Conservation (phyloP, 2,797 vertebrate species). For the Mionectes olivaceus region DNA sequence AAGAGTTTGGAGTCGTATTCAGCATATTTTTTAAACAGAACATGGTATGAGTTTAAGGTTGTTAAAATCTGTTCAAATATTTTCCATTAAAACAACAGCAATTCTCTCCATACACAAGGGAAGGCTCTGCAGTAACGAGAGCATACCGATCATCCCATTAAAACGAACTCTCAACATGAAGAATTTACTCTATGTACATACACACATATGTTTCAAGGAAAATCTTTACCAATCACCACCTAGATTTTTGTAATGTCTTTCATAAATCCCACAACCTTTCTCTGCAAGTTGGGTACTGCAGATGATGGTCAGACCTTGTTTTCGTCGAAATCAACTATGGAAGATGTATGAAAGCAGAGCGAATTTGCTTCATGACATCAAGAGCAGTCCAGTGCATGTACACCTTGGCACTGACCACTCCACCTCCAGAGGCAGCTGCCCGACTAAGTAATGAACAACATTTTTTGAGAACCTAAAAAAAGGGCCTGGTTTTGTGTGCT, state of each 20-base stretch:
- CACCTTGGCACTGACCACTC: neutral
- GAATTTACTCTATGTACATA: neutral
- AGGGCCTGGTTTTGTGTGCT: neutral
- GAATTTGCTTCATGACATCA: neutral
- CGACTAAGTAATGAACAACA: neutral
- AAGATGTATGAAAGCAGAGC: neutral
- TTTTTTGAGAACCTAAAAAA: neutral
- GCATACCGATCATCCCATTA: neutral
- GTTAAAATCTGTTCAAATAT: slow-evolving; percentile 41
- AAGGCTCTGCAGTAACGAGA: neutral
- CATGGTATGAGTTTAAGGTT: neutral
- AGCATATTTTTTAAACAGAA: slow-evolving; percentile 43
- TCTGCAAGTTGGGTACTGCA: neutral
- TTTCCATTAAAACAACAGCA: slow-evolving; percentile 19
- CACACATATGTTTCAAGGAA: neutral
- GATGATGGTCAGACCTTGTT: neutral
- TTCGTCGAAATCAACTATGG: neutral
- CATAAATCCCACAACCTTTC: neutral
- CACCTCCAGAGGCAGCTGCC: neutral
- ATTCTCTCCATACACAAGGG: neutral
- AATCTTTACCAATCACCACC: neutral
- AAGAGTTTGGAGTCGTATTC: neutral
- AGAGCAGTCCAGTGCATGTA: rapidly evolving
- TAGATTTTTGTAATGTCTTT: neutral
- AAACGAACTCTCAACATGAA: neutral